Conservation (phyloP, 2,797 vertebrate species). For the Galago senegalensis region DNA sequence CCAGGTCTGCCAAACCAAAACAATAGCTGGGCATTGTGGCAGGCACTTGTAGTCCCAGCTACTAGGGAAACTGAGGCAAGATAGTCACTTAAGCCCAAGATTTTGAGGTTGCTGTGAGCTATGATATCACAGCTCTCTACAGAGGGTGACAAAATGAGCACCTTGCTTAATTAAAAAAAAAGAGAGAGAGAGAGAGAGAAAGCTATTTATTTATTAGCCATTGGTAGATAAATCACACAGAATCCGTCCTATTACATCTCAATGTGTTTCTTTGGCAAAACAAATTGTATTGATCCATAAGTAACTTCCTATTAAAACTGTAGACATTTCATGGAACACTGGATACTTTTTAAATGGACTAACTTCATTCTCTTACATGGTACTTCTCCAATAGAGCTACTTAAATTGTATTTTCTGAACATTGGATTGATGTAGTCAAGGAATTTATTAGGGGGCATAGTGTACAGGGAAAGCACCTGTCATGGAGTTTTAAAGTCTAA, state of each 20-base stretch:
- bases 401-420: conserved; percentile 63
- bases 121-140: no score
- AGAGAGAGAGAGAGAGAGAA: not conserved
- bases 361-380: conserved; percentile 31
- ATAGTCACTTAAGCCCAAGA: no score
- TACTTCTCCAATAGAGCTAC: conserved; percentile 1
- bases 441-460: not conserved
- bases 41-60: no score
- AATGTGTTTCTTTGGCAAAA: not conserved
- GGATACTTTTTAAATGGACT: conserved; percentile 45
- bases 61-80: no score
- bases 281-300: conserved; percentile 30
- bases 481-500: conserved; percentile 4
- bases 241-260: not conserved
- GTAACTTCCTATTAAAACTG: conserved; percentile 63
- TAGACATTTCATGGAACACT: conserved; percentile 56
- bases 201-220: not conserved
- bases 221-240: not conserved
- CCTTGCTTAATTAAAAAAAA: no score
- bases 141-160: no score
- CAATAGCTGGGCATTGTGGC: no score
- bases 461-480: not conserved
- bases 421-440: conserved; percentile 17
- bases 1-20: no score
- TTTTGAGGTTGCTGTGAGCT: no score